Conservation (phyloP, 2,797 vertebrate species). For the Galaxias olidus region DNA sequence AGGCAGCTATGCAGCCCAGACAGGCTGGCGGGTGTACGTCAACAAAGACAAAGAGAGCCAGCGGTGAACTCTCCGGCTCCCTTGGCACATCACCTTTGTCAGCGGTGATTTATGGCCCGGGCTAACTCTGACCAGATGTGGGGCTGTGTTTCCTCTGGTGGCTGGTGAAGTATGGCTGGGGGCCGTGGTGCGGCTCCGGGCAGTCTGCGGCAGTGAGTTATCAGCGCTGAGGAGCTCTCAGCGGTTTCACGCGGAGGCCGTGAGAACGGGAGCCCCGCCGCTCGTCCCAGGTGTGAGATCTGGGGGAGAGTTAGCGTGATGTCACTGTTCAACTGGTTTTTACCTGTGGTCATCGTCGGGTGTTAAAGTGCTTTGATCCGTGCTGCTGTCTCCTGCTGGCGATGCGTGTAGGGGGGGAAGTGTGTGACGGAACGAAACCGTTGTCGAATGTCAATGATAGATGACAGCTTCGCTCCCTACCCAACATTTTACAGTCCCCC, state of each 20-base stretch:
- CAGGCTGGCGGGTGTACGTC: constrained; percentile 35
- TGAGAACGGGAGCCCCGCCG: neutral
- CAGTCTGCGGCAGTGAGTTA: constrained; percentile 55
- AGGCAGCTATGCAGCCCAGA: constrained; percentile 29
- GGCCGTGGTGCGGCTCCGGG: constrained; percentile 48
- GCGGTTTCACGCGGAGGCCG: neutral
- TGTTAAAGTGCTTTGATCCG: constrained; percentile 6
- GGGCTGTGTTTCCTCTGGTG: constrained; percentile 49
- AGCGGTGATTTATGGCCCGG: constrained; percentile 57
- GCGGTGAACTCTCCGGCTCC: constrained; percentile 38
- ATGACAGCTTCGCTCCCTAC: constrained; percentile 10
- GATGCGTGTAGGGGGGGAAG: constrained; percentile 8
- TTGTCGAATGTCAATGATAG: constrained; percentile 10
- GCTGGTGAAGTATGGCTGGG: constrained; percentile 41
- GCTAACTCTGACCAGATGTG: constrained; percentile 71
- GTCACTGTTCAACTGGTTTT: constrained; percentile 3
- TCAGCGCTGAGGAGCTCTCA: constrained; percentile 36
- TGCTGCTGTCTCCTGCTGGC: neutral
- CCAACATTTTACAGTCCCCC: neutral
- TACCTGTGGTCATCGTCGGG: constrained; percentile 26
- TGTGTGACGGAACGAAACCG: neutral
- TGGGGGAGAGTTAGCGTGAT: neutral
- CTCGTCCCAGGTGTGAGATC: neutral
- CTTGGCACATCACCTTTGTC: constrained; percentile 39
- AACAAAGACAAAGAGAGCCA: constrained; percentile 47